Evolutionary conservation across 2,113 vertebrate genomes (phyloP).

Genomic region (Heloderma charlesbogerti): DNA sequence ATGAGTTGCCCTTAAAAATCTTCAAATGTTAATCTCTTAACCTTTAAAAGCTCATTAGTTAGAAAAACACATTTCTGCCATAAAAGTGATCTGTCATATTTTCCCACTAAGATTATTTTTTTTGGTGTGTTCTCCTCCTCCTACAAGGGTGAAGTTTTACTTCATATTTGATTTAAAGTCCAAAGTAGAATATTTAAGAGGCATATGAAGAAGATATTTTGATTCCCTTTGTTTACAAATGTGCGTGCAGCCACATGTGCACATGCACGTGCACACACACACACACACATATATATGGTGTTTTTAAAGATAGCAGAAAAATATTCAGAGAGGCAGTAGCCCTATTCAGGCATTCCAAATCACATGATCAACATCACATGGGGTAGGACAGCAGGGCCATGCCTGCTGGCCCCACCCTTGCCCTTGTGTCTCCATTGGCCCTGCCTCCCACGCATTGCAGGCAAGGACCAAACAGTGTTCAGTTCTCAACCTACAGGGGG

Average conservation of each 20-base stretch:
- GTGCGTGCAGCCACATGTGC: too few species aligned
- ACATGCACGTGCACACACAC: too few species aligned
- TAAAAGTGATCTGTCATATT: slow-evolving; percentile 48
- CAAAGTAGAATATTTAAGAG: slow-evolving; percentile 30
- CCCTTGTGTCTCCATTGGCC: too few species aligned
- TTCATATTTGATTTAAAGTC: slow-evolving; percentile 39
- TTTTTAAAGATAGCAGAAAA: neutral
- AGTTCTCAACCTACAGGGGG: neutral
- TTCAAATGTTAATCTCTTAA: slow-evolving; percentile 45
- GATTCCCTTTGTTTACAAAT: neutral
- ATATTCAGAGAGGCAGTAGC: neutral
- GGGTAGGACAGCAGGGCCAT: neutral
- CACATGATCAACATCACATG: neutral
- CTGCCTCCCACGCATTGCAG: neutral
- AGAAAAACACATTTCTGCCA: slow-evolving; percentile 50
- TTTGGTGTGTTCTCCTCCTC: slow-evolving; percentile 33
- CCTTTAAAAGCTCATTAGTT: slow-evolving; percentile 61
- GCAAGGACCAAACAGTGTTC: neutral
- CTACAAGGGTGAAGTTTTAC: slow-evolving; percentile 25
- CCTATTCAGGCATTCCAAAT: neutral
- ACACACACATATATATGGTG: neutral
- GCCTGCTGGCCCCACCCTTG: neutral
- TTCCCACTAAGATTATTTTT: slow-evolving; percentile 43
- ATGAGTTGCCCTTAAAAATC: slow-evolving; percentile 40
- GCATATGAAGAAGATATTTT: slow-evolving; percentile 16